Conservation (phyloP, 2,113 vertebrate species). For the Symphodus melops region DNA sequence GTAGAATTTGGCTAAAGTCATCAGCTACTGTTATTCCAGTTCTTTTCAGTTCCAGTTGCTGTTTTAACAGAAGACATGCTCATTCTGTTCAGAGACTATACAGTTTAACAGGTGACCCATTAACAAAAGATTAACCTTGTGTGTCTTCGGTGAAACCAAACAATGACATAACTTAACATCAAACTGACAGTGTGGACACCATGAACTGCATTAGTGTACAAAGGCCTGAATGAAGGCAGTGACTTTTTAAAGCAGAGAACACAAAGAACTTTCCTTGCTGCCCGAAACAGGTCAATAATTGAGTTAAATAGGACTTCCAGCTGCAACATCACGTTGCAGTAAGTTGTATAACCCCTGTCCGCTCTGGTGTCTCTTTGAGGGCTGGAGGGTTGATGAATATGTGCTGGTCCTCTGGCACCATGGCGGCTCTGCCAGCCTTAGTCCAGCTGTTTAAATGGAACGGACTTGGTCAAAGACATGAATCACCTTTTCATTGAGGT, state of each 20-base stretch:
- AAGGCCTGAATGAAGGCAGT: not conserved
- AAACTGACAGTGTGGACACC: too few relatives aligned
- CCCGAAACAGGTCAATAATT: not conserved
- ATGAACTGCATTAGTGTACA: too few relatives aligned
- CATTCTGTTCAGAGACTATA: too few relatives aligned
- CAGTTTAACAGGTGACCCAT: too few relatives aligned
- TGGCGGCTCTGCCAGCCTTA: not conserved
- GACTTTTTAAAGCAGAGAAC: not conserved
- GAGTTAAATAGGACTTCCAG: not conserved
- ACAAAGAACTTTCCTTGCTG: not conserved
- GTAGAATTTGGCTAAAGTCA: too few relatives aligned
- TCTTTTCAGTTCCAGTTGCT: too few relatives aligned
- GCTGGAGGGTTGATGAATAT: not conserved
- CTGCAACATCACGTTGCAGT: conserved; percentile 1
- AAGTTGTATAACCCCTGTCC: not conserved
- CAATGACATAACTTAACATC: too few relatives aligned
- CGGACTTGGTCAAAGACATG: conserved; percentile 17
- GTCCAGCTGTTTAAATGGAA: not conserved
- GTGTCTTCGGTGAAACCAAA: too few relatives aligned
- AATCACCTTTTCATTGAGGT: not conserved
- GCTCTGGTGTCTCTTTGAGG: not conserved
- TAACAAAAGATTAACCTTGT: too few relatives aligned
- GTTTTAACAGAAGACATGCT: too few relatives aligned
- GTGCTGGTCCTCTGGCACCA: not conserved
- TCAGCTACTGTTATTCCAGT: too few relatives aligned